Base-by-base conservation (phyloP, 1,140 invertebrate species). In the Kradibia gibbosae region DNA sequence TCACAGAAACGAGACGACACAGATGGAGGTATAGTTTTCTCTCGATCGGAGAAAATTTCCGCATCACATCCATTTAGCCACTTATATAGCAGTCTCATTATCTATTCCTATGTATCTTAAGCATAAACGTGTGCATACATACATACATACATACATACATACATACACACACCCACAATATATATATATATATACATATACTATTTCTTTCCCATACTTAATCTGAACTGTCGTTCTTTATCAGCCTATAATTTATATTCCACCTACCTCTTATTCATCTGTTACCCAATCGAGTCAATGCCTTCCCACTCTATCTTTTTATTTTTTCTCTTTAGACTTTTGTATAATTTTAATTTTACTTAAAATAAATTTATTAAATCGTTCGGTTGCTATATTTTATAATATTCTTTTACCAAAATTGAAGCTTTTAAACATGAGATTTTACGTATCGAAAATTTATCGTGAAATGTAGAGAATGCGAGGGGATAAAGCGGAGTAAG, bases 31-130 rank as follows among this genome's bases (percentile, higher is more conserved):
- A 22, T 25, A 45, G 71, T 53, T 73, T 73, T 53, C 36, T 55
- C 34, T 55, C 48, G 31, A 53, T 73, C 48, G 71, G 36, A 73
- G 15, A 7, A 22, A 7, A 5, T n/a, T 28, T 15, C 28, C 53
- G n/a, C 15, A 13, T 2, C n/a, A 20, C 45, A 8, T 73, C 25
- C 71, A 50, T 83, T 75, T 80, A 84, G 78, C 81, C 57, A 80
- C 83, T 86, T 83, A 86, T 86, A n/a, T 86, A 86, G 81, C 84
- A 87, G 85, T 74, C 83, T 85, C 84, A 84, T 86, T 86, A 76
- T 57, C 82, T 86, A 86, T 85, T 83, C 82, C 78, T 82, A 31
- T 82, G 36, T 53, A 42, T 81, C 57, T 53, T 80, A n/a, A n/a
- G n/a, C n/a, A n/a, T n/a, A n/a, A n/a, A n/a, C n/a, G n/a, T n/a